Evolutionary conservation across 1,140 invertebrate species (phyloP), one percentile per base, ranked within the genome.

Genomic region (Listronotus oregonensis): DNA sequence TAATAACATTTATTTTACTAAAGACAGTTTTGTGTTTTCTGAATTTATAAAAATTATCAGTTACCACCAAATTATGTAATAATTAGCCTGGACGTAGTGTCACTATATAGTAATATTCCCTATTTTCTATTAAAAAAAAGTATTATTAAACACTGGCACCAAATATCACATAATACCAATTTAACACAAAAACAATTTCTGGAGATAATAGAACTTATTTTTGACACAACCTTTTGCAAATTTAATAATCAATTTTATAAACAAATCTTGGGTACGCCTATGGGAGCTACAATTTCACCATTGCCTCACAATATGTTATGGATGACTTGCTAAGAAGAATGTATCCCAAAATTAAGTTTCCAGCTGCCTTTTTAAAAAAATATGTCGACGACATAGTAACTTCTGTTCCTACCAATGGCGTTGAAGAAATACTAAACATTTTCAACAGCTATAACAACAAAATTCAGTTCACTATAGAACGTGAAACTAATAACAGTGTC

Each of bases 321-420:
- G 17, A 18, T 12, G 49, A 65, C 9, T 49, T 65, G 37, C 67
- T 44, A 17, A 64, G 15, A 31, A 12, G 9, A 14, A 12, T 43
- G 17, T 63, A 11, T 8, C n/a, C 9, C 3, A 18, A 12, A n/a
- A 39, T 61, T 12, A 11, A n/a, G 27, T 66, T 66, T 31, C 6
- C 7, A 10, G n/a, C 54, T n/a, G 31, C 12, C 43, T 68, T 68
- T 40, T 27, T 57, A 8, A 67, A 64, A 55, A 64, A 60, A 34
- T 64, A 57, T 55, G 61, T 68, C 5, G 54, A 64, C 42, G 52
- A 68, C 34, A 55, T 64, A 3, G 52, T 68, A 10, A 27, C 43
- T 11, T 10, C 62, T 17, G 43, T 64, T 15, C 61, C 63, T 6
- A 18, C 32, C 5, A 55, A 52, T 52, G 17, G 37, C 10, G 46